Base-by-base conservation (phyloP, 2,113 vertebrate species). In the Chunga burmeisteri region DNA sequence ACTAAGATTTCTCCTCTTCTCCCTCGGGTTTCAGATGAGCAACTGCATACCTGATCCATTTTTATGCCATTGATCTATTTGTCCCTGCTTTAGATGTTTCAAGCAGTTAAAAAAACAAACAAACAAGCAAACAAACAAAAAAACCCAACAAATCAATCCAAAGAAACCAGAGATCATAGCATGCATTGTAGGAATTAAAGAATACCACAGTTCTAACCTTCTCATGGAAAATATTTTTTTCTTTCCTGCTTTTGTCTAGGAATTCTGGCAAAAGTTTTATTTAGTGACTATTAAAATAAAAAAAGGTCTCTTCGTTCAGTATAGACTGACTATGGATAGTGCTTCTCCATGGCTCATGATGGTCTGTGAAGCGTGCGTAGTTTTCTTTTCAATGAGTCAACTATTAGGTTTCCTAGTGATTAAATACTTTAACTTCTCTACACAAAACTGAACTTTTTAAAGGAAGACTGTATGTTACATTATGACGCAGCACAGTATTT, bases 401-500 rank as follows among this genome's bases (percentile, higher is more conserved):
- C 7, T 56, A 4, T 58, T 30, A 73, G 21, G 21, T 65, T 12
- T 79, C 7, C 20, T 62, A 34, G 6, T 80, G 67, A 81, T 70
- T 40, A 83, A 94, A 61, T 63, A 53, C 11, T 90, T 94, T 13
- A 80, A 82, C 6, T 3, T 80, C 58, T 53, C 30, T 47, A 47
- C 13, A 19, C 10, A 82, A 72, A 94, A 30, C 12, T 56, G 13
- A 55, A 56, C 21, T 93, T 89, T 65, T 27, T 56, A 67, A 56
- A 26, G 30, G 30, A 72, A 87, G 20, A 10, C 17, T 61, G 13
- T 14, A 47, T 0, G 0, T 68, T 72, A 36, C 1, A 1, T 47
- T 34, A 8, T 19, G 30, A 32, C 29, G 3, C 8, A 75, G 30
- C 23, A 34, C 12, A 63, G 19, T 49, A 63, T 74, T 71, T 71